Evolutionary conservation across 2,888 invertebrate genomes (phyloP).

Genomic region (Noctua comes): DNA sequence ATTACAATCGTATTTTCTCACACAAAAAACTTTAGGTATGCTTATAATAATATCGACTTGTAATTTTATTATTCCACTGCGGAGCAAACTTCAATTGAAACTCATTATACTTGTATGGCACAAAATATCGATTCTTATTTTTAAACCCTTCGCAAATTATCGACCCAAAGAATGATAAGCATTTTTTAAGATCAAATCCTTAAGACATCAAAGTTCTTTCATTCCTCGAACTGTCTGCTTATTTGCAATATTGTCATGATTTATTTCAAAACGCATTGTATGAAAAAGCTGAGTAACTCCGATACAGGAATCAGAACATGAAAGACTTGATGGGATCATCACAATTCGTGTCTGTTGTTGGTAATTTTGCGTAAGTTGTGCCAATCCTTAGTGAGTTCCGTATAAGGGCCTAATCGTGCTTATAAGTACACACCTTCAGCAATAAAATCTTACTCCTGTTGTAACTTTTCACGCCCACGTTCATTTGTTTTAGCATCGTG

Average conservation of each 20-base stretch:
- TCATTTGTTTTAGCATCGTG: conserved; percentile 60
- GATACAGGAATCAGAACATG: conserved; percentile 6
- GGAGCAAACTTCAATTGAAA: conserved; percentile 28
- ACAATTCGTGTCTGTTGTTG: conserved; percentile 2
- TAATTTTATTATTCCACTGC: not conserved
- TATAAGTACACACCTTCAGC: conserved; percentile 11
- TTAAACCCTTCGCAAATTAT: conserved; percentile 44
- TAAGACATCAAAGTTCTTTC: conserved; percentile 60
- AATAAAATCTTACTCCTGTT: conserved; percentile 38
- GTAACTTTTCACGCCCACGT: conserved; percentile 49
- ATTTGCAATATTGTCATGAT: conserved; percentile 70
- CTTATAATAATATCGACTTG: conserved; percentile 4
- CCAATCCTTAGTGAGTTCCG: conserved; percentile 36
- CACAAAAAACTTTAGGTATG: conserved; percentile 8
- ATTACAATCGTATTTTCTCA: not conserved
- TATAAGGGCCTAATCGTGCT: conserved; percentile 45
- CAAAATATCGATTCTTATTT: conserved; percentile 34
- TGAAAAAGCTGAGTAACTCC: conserved; percentile 54
- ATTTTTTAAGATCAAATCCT: conserved; percentile 61
- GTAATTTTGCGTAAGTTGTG: conserved; percentile 28
- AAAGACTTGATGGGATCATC: conserved; percentile 20
- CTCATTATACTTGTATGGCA: conserved; percentile 17
- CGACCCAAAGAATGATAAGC: conserved; percentile 67
- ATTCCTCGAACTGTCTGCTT: conserved; percentile 63
- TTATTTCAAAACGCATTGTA: conserved; percentile 61